These are phyloP conservation scores for Elysia crispata DNA, from an alignment of 2,888 invertebrate genomes.

Conservation along the genomic window DNA sequence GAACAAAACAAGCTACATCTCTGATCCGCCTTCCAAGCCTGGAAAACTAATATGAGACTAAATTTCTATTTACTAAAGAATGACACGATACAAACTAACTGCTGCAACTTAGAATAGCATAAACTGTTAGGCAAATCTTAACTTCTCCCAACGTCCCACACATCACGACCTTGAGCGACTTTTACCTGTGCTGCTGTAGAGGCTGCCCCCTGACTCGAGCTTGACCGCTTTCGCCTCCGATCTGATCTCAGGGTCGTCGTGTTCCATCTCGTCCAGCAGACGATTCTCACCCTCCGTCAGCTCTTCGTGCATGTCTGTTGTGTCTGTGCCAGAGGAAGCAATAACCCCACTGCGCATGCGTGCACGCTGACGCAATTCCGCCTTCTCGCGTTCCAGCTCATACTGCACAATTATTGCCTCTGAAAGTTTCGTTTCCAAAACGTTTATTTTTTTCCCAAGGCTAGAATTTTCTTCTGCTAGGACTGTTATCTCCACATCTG, in stretches of 20 bases:
- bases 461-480: conserved; percentile 70
- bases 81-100: too few species aligned
- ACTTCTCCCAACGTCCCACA: too few species aligned
- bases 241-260: conserved; percentile 68
- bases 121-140: too few species aligned
- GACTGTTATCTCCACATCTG: conserved; percentile 68
- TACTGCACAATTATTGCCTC: conserved; percentile 53
- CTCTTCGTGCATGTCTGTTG: conserved; percentile 48
- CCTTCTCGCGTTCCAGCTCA: conserved; percentile 61
- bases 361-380: conserved; percentile 52
- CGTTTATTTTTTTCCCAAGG: conserved; percentile 63
- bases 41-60: too few species aligned
- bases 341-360: conserved; percentile 55
- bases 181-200: conserved; percentile 69
- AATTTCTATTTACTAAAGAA: too few species aligned
- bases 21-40: too few species aligned
- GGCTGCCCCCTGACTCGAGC: conserved; percentile 74
- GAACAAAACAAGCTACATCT: too few species aligned
- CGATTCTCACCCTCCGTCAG: conserved; percentile 46
- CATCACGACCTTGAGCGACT: too few species aligned
- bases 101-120: too few species aligned
- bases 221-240: conserved; percentile 71
- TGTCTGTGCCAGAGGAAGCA: neutral
- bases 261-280: conserved; percentile 68
- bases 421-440: conserved; percentile 50